Conservation (phyloP, 1,140 invertebrate genomes). For the Riptortus pedestris region DNA sequence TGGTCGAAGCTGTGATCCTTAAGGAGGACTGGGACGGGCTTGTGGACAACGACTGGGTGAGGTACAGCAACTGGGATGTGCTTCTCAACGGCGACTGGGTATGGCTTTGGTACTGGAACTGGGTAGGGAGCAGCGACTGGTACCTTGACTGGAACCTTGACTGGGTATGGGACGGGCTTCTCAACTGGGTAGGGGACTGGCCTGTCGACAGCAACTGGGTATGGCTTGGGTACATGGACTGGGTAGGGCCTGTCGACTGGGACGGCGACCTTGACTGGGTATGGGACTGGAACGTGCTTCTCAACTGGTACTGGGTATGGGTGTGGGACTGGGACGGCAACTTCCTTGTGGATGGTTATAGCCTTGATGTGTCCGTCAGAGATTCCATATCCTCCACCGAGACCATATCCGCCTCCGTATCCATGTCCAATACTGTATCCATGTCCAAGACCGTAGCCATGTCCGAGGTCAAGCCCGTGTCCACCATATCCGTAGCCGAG, state of each 20-base stretch:
- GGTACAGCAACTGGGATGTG: conserved; percentile 50
- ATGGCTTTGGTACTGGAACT: conserved; percentile 41
- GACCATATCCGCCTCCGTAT: conserved; percentile 11
- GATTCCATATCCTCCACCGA: conserved; percentile 30
- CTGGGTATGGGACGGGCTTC: conserved; percentile 40
- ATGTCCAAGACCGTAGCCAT: conserved; percentile 5
- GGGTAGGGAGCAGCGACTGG: conserved; percentile 39
- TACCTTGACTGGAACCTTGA: conserved; percentile 45
- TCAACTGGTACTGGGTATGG: conserved; percentile 39
- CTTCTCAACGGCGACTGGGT: conserved; percentile 44
- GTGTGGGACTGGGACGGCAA: conserved; percentile 30
- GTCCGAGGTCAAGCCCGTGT: background rate
- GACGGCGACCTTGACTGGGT: conserved; percentile 52
- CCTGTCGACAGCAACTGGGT: conserved; percentile 46
- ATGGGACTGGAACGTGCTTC: conserved; percentile 53
- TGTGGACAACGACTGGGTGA: conserved; percentile 41
- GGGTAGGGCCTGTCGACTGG: conserved; percentile 50
- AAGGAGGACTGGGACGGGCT: conserved; percentile 55
- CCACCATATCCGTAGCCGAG: conserved; percentile 28
- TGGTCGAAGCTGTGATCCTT: conserved; percentile 20
- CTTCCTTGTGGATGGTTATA: conserved; percentile 41
- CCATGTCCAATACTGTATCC: conserved; percentile 14
- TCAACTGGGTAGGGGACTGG: conserved; percentile 51
- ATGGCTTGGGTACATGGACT: conserved; percentile 40
- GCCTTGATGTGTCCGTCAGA: conserved; percentile 38